Base-by-base conservation (phyloP, 2,888 invertebrate species). In the Fragum sueziense region DNA sequence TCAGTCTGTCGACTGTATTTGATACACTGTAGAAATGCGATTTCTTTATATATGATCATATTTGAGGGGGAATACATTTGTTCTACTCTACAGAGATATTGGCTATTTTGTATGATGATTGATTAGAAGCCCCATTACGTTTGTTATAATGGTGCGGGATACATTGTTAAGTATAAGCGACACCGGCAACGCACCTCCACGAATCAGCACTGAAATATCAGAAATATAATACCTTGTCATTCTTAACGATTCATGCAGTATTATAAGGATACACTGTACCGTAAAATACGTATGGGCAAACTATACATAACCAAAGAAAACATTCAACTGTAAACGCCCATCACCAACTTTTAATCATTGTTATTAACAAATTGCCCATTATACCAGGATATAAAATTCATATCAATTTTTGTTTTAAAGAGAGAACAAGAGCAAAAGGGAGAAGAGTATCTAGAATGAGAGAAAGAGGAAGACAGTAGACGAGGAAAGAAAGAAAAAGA, bases 161-260 rank as follows among this genome's bases (percentile, higher is more conserved):
- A 65, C 65, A 65, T 65, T 33, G 37, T 65, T 65, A 34, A 65
- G 65, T 34, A 34, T 65, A 65, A 65, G 65, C 65, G 41, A 65
- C 65, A 41, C 22, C 22, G 25, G 14, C 9, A 37, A 65, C 65
- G 65, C 65, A 65, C 65, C 65, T 65, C 65, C 65, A 65, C 17
- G 65, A 65, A 34, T 65, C 65, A 22, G 37, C 27, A 41, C 65
- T 65, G 65, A 65, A 65, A 65, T 29, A 65, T 27, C 25, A 57
- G 7, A 57, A 27, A 27, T 57, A 57, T 57, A 57, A 57, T 27
- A 20, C 25, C 57, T 57, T 57, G 29, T 57, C 9, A 22, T 57
- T 1, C 11, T 27, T 11, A 25, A 22, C 7, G 9, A 11, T 57
- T 57, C 47, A 47, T 47, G 47, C 47, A 14, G 47, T n/a, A n/a